Evolutionary conservation across 1,140 invertebrate genomes (phyloP).

Genomic region (Laodelphax striatellus): DNA sequence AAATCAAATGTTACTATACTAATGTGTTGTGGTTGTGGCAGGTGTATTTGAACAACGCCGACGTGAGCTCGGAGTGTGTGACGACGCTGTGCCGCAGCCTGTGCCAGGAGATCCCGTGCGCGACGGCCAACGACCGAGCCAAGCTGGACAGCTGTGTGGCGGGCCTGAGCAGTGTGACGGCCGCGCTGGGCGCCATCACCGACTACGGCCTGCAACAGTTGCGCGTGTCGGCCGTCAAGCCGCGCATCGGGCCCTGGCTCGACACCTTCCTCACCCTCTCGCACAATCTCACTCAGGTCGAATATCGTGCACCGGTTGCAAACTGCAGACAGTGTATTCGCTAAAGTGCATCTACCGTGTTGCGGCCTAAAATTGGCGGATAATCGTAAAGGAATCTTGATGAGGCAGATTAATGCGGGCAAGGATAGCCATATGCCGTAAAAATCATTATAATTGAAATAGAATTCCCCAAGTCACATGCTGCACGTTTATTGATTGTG

Average conservation of each 20-base stretch:
- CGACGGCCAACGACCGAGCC: slow-evolving; percentile 49
- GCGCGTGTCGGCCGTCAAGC: slow-evolving; percentile 68
- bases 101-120: slow-evolving; percentile 53
- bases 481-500: too few species aligned
- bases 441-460: too few species aligned
- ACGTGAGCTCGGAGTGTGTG: slow-evolving; percentile 81
- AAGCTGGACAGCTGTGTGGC: slow-evolving; percentile 65
- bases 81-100: slow-evolving; percentile 64
- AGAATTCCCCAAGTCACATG: too few species aligned
- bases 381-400: too few species aligned
- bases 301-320: too few species aligned
- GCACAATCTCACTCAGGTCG: slow-evolving; percentile 70
- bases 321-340: too few species aligned
- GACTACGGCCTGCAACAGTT: slow-evolving; percentile 81
- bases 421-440: too few species aligned
- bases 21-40: slow-evolving; percentile 28
- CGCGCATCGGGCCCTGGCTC: slow-evolving; percentile 74
- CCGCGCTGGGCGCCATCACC: slow-evolving; percentile 62
- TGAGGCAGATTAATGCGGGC: too few species aligned
- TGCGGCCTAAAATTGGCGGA: too few species aligned
- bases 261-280: slow-evolving; percentile 66
- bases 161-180: slow-evolving; percentile 60
- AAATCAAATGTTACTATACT: too few species aligned
- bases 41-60: slow-evolving; percentile 89
- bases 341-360: too few species aligned